A percentile compares a stretch with the other conserved stretches of the same genome.
phyloP scores from a whole-genome alignment of 2,113 vertebrate species.

The Phylloscopus whistleri region DNA sequence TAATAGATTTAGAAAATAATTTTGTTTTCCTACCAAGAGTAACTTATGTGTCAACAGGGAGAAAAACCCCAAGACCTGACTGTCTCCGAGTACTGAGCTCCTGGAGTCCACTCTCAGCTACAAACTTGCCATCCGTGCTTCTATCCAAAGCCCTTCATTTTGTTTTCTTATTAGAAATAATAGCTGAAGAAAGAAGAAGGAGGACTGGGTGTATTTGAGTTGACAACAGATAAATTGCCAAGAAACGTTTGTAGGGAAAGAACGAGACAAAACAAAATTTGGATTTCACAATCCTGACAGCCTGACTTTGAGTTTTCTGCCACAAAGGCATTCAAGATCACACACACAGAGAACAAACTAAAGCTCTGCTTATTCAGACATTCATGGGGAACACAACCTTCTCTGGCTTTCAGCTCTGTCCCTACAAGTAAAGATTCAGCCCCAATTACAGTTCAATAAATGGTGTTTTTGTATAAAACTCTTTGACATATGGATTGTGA shows the following conservation, averaged over 20 bases:
- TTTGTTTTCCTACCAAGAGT: no score
- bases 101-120: background rate
- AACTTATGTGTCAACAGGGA: no score
- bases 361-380: background rate
- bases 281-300: background rate
- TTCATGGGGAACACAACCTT: background rate
- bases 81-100: background rate
- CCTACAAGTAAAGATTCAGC: background rate
- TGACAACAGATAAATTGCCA: background rate
- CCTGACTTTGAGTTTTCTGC: background rate
- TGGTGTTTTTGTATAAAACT: background rate
- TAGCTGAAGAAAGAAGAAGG: background rate
- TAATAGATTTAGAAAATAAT: no score
- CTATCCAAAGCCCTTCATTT: background rate
- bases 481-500: background rate
- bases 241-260: background rate
- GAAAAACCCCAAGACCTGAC: background rate
- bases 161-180: background rate
- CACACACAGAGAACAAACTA: background rate
- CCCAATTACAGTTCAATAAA: background rate
- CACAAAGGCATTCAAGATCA: background rate
- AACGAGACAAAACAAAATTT: background rate
- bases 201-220: background rate
- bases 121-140: background rate
- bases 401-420: background rate